Evolutionary conservation across 2,113 vertebrate species (phyloP).

Genomic region (Dromas ardeola): DNA sequence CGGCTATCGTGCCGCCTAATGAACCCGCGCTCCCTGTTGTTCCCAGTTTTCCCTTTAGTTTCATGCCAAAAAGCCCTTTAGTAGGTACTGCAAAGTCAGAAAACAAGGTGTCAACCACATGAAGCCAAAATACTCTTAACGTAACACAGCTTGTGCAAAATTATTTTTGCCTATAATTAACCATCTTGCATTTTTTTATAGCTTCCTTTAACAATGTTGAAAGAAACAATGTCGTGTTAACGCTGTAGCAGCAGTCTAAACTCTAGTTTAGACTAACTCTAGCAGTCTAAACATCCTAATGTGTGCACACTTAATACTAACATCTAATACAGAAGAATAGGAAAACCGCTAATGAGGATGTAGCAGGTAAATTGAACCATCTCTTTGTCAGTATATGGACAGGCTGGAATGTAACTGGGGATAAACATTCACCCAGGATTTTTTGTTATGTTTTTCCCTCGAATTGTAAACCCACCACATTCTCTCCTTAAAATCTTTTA

Average conservation of each 20-base stretch:
- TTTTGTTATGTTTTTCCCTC: background rate
- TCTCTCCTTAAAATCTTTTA: background rate
- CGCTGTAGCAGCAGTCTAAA: background rate
- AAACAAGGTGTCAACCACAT: background rate
- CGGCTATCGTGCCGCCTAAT: background rate
- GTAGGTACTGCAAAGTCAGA: background rate
- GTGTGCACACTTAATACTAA: background rate
- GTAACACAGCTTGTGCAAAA: background rate
- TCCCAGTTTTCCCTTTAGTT: background rate
- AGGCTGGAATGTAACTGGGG: background rate
- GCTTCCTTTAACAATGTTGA: background rate
- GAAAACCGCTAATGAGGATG: background rate
- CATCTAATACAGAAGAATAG: background rate
- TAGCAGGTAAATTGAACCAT: background rate
- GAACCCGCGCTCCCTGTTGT: background rate
- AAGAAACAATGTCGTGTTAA: background rate
- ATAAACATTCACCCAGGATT: background rate
- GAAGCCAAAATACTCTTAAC: background rate
- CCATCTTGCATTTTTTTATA: background rate
- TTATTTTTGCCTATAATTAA: background rate
- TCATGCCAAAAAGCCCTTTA: background rate
- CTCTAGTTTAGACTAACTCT: too few species aligned
- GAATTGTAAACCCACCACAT: background rate
- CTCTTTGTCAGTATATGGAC: background rate
- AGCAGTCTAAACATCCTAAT: background rate